phyloP scores from a whole-genome alignment of 2,113 vertebrate genomes.

The Anoplopoma fimbria region DNA sequence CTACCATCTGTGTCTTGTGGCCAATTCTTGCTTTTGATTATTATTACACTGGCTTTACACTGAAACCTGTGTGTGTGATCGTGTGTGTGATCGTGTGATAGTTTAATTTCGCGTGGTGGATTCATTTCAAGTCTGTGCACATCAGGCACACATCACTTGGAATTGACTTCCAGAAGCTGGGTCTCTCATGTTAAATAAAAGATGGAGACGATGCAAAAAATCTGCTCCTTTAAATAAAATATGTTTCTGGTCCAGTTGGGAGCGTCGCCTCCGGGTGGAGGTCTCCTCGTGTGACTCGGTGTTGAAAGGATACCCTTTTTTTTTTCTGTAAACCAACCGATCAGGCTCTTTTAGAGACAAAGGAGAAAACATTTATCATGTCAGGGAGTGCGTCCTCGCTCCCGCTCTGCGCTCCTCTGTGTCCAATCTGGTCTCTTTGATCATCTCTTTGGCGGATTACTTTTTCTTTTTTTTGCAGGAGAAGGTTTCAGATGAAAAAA shows the following conservation, averaged over 20 bases:
- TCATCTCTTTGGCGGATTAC: neutral
- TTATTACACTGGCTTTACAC: neutral
- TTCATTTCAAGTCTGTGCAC: constrained; percentile 13
- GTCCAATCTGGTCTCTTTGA: neutral
- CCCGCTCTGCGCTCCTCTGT: neutral
- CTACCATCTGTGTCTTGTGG: neutral
- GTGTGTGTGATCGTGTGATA: neutral
- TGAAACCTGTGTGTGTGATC: neutral
- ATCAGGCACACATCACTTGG: constrained; percentile 8
- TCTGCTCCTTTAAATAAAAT: constrained; percentile 59
- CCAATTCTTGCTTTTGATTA: neutral
- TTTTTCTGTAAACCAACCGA: neutral
- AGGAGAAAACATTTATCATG: neutral
- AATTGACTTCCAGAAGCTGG: constrained; percentile 29
- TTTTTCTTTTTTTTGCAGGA: neutral
- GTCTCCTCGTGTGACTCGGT: neutral
- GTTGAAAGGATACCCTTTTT: neutral
- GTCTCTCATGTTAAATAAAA: constrained; percentile 46
- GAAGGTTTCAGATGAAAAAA: neutral
- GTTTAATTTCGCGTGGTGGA: neutral
- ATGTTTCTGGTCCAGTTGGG: constrained; percentile 5
- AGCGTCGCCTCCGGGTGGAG: neutral
- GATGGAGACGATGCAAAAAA: constrained; percentile 39
- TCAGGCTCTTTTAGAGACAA: neutral
- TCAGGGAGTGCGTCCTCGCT: neutral